Conservation (phyloP, 2,888 invertebrate species). For the Oxytorus armatus region DNA sequence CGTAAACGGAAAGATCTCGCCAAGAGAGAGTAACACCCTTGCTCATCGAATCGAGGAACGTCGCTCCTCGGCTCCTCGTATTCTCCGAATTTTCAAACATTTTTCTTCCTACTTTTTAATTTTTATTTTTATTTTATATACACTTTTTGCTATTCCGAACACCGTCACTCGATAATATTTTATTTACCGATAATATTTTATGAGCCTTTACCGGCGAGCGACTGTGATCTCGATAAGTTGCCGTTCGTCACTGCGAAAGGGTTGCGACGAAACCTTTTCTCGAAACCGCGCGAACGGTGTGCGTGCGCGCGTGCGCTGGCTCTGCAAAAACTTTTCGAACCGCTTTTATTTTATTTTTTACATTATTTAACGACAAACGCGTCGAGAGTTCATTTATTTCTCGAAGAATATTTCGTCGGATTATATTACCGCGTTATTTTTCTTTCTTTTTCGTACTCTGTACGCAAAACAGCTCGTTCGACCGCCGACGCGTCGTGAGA, state of each 20-base stretch:
- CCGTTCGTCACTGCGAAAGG: conserved; percentile 66
- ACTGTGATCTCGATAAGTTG: conserved; percentile 66
- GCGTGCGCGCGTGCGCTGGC: too few relatives aligned
- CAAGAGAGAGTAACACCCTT: conserved; percentile 91
- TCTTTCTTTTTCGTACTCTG: not conserved
- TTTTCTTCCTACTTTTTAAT: conserved; percentile 6
- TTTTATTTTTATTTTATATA: not conserved
- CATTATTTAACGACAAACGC: too few relatives aligned
- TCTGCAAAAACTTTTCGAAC: too few relatives aligned
- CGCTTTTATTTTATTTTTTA: too few relatives aligned
- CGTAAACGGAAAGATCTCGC: conserved; percentile 91
- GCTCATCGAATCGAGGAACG: conserved; percentile 25
- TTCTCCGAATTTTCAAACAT: conserved; percentile 55
- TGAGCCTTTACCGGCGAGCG: conserved; percentile 65
- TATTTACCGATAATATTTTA: too few relatives aligned
- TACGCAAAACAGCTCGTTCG: not conserved
- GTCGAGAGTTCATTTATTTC: too few relatives aligned
- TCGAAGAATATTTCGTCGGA: too few relatives aligned
- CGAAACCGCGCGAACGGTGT: too few relatives aligned
- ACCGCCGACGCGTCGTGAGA: conserved; percentile 5
- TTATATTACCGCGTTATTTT: not conserved
- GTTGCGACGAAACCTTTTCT: too few relatives aligned
- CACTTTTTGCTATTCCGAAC: not conserved
- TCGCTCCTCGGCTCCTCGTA: conserved; percentile 20
- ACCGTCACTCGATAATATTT: too few relatives aligned